Percentiles rank a stretch among this genome's conserved stretches.
Evolutionary conservation across 2,797 vertebrate species (phyloP).

Genomic region (Liasis olivaceus): DNA sequence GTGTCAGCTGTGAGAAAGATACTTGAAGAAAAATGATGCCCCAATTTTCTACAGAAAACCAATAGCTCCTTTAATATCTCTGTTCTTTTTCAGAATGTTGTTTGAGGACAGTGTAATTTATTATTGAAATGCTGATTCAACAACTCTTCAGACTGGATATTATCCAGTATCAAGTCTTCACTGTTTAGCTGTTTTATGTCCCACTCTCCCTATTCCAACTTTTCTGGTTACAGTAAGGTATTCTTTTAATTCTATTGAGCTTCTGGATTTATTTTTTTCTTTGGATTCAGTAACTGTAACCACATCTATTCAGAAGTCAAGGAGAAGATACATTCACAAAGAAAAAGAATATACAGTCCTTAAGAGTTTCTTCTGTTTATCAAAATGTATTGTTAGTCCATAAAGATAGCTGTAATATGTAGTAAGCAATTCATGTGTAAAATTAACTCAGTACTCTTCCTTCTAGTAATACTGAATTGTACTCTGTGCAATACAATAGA

Average conservation of each 20-base stretch:
- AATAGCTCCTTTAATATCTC: neutral
- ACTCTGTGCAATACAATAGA: neutral
- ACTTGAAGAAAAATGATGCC: neutral
- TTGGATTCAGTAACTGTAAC: neutral
- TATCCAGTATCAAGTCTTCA: neutral
- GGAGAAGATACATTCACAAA: neutral
- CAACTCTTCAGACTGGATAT: neutral
- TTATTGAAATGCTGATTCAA: neutral
- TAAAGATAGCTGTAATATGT: neutral
- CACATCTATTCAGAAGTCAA: neutral
- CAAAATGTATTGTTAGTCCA: neutral
- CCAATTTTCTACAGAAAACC: neutral
- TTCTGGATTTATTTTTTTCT: neutral
- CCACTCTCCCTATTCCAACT: neutral
- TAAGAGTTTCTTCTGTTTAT: neutral
- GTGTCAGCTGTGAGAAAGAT: neutral
- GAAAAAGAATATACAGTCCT: neutral
- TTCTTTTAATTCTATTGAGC: neutral
- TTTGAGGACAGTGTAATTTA: neutral
- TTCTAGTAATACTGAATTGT: neutral
- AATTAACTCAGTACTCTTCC: neutral
- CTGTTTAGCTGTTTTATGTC: neutral
- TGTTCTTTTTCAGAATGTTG: neutral
- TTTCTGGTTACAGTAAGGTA: neutral
- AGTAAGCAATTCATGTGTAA: neutral